These are phyloP conservation scores for Illadopsis cleaveri DNA, from an alignment of 2,113 vertebrate species.

Conservation along the genomic window DNA sequence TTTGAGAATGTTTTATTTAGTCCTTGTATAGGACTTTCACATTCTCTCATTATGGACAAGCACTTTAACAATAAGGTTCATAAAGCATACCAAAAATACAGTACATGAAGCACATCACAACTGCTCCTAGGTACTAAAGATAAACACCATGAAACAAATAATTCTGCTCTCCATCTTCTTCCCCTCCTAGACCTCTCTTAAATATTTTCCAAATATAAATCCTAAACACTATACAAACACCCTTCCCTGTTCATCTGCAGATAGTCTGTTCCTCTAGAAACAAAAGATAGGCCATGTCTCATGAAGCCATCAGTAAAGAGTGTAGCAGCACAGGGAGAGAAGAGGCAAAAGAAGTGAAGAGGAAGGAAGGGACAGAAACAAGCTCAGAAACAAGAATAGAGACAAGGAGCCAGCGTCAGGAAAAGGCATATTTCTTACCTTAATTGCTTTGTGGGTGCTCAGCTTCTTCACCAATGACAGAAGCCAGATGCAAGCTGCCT, in stretches of 20 bases:
- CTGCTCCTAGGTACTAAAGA: neutral
- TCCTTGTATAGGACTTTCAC: neutral
- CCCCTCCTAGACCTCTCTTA: neutral
- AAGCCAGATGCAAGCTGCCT: constrained; percentile 96
- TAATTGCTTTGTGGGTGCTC: constrained; percentile 89
- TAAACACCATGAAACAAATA: neutral
- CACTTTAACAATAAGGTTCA: neutral
- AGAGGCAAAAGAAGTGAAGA: neutral
- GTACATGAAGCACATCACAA: neutral
- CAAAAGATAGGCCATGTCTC: neutral
- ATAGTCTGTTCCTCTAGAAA: neutral
- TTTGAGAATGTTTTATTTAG: neutral
- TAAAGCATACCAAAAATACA: neutral
- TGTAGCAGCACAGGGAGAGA: neutral
- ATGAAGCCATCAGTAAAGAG: neutral
- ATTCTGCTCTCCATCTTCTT: neutral
- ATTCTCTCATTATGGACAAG: neutral
- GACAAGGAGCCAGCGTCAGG: neutral
- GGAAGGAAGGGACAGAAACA: neutral
- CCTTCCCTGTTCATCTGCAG: neutral
- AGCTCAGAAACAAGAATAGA: neutral
- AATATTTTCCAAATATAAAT: neutral
- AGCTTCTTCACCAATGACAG: constrained; percentile 94
- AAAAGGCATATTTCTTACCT: constrained; percentile 67
- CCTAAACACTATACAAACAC: neutral